Conservation (phyloP, 2,797 vertebrate genomes). For the Pristis pectinata region DNA sequence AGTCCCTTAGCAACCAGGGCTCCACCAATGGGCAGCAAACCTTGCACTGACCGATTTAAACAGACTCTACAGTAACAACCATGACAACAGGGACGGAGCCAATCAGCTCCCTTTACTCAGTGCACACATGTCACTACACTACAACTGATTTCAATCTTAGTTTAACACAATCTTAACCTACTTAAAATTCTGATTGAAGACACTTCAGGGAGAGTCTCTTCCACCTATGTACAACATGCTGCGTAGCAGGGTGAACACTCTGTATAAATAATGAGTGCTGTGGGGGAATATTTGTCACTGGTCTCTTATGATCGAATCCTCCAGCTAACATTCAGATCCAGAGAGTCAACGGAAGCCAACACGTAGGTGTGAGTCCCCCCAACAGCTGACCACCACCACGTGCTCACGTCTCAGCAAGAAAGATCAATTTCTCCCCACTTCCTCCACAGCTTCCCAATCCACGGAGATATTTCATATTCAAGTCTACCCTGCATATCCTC, state of each 20-base stretch:
- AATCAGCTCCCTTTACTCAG: neutral
- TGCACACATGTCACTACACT: neutral
- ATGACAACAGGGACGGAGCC: constrained; percentile 9
- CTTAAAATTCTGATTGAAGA: neutral
- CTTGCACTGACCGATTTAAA: neutral
- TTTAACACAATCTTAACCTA: neutral
- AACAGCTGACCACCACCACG: too few relatives aligned
- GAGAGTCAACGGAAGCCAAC: too few relatives aligned
- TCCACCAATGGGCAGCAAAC: neutral
- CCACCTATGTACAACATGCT: neutral
- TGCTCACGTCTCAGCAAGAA: too few relatives aligned
- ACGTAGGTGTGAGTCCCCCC: too few relatives aligned
- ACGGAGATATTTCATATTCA: too few relatives aligned
- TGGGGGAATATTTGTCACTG: too few relatives aligned
- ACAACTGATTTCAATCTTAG: neutral
- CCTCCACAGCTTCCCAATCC: too few relatives aligned
- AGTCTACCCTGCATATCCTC: too few relatives aligned
- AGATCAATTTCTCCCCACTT: too few relatives aligned
- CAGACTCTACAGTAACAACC: neutral
- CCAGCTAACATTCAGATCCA: too few relatives aligned
- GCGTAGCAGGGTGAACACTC: neutral
- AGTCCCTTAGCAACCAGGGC: neutral
- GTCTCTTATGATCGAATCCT: too few relatives aligned
- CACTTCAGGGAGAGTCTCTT: neutral
- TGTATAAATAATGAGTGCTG: neutral